Evolutionary conservation across 2,888 invertebrate species (phyloP).

Genomic region (Latrodectus elegans): DNA sequence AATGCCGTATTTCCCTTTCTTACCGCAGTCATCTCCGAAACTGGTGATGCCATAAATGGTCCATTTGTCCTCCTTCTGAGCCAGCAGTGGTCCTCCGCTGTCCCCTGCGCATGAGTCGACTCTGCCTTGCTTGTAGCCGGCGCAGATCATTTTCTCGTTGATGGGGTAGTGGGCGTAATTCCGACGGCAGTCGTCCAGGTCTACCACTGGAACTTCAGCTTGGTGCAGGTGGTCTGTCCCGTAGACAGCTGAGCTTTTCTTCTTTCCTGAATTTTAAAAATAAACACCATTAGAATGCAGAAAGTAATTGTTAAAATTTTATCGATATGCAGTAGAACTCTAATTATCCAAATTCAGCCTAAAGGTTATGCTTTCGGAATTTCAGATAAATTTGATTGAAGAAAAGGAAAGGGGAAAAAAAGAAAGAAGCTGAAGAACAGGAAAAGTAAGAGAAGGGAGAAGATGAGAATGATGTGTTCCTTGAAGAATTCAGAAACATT

Average conservation of each 20-base stretch:
- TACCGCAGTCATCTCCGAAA: conserved; percentile 96
- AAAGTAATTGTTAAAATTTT: neutral
- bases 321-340: neutral
- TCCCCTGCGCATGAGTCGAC: conserved; percentile 95
- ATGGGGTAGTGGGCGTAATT: conserved; percentile 89
- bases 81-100: conserved; percentile 83
- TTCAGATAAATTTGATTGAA: too few relatives aligned
- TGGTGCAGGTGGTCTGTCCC: conserved; percentile 90
- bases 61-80: conserved; percentile 75
- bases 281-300: neutral
- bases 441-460: too few relatives aligned
- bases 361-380: neutral
- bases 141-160: conserved; percentile 94
- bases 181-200: conserved; percentile 83
- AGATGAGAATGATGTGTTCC: too few relatives aligned
- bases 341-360: neutral
- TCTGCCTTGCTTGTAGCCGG: conserved; percentile 86
- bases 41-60: conserved; percentile 91
- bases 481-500: too few relatives aligned
- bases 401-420: too few relatives aligned
- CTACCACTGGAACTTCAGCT: conserved; percentile 91
- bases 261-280: neutral
- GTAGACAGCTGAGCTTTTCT: conserved; percentile 31
- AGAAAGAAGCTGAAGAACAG: too few relatives aligned
- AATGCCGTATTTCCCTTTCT: conserved; percentile 92